Base-by-base conservation (phyloP, 2,797 vertebrate species). In the Gymnothorax javanicus region DNA sequence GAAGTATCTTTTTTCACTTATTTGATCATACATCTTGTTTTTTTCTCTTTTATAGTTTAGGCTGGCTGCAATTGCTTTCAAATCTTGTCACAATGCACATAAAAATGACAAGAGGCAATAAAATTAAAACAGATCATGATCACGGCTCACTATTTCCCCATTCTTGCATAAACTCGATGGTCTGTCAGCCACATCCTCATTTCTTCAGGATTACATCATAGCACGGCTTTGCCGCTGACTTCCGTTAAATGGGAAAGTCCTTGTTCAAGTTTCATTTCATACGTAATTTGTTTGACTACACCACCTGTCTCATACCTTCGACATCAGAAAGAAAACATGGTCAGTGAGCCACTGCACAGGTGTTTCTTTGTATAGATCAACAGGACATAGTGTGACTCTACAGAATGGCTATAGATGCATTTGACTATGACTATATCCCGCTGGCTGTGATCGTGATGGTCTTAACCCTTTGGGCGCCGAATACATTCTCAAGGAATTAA, bases 211-310 rank as follows among this genome's bases (percentile, higher is more conserved):
- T 73, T 59, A 59, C 84, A 58, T 75, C 15, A 57, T 12, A 11
- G 43, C 20, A 4, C 9, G 67, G 20, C 50, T 52, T 50, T 4
- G 13, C 17, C 52, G 2, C 50, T 6, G 17, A 25, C 62, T 85
- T 85, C 12, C 43, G 67, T 17, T 73, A 73, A 57, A 73, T n/a
- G 84, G 84, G 84, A 85, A 85, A 58, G 59, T 84, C 82, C 84
- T 67, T 25, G 27, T 71, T 85, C 54, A 27, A 3, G 20, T 25
- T 85, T 85, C 56, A 20, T 75, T 73, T 73, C 11, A 57, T n/a
- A 17, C 0, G 2, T 20, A 3, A 33, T 43, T n/a, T 43, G 33
- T 43, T 25, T 52, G 67, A 15, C 7, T 11, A 52, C 60, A 71
- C 17, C 59, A 33, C 23, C 27, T 52, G 58, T 50, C 64, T 8